Evolutionary conservation across 2,797 vertebrate genomes (phyloP).

Genomic region (Silurus lanzhouensis): DNA sequence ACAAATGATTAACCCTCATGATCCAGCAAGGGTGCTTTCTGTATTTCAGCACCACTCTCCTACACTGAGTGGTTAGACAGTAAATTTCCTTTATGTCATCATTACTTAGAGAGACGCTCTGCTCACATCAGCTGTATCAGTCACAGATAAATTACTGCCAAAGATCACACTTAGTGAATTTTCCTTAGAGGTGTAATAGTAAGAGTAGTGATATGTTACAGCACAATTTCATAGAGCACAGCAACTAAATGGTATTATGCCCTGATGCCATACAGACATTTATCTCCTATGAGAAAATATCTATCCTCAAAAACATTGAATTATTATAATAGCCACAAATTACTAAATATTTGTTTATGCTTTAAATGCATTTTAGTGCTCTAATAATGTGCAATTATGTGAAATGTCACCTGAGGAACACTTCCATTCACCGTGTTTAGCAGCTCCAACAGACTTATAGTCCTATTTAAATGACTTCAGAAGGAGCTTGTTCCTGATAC

Average conservation of each 20-base stretch:
- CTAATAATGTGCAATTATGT: neutral
- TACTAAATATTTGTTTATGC: neutral
- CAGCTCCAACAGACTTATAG: neutral
- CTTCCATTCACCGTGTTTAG: neutral
- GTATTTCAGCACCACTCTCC: constrained; percentile 53
- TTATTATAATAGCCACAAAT: neutral
- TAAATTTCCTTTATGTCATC: constrained; percentile 79
- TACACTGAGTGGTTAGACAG: constrained; percentile 59
- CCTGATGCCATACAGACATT: constrained; percentile 60
- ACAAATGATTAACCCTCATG: constrained; percentile 68
- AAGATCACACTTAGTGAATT: constrained; percentile 56
- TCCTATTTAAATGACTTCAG: neutral
- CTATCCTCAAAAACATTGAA: constrained; percentile 36
- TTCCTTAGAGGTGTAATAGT: constrained; percentile 50
- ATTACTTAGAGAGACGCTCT: constrained; percentile 71
- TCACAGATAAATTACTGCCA: constrained; percentile 62
- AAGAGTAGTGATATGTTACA: constrained; percentile 60
- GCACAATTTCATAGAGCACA: constrained; percentile 50
- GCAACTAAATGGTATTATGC: constrained; percentile 63
- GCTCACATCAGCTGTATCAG: constrained; percentile 55
- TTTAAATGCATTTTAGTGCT: neutral
- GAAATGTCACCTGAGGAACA: neutral
- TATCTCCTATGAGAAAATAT: constrained; percentile 45
- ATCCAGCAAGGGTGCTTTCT: constrained; percentile 23
- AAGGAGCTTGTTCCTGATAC: neutral